Conservation (phyloP, 2,888 invertebrate species). For the Corbicula japonica region DNA sequence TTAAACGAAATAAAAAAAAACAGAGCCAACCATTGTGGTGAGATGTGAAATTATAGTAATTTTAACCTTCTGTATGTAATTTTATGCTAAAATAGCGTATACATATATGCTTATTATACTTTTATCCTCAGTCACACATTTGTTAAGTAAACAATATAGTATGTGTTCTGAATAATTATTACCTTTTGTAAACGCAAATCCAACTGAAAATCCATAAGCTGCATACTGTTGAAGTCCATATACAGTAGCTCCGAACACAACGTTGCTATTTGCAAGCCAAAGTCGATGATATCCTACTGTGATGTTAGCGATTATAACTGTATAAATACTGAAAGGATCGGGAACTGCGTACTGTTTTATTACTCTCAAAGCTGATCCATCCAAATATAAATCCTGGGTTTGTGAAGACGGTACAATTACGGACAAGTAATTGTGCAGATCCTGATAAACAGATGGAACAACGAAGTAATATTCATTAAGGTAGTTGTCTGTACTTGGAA, state of each 20-base stretch:
- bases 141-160: too few relatives aligned
- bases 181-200: background rate
- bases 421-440: background rate
- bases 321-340: background rate
- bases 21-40: too few relatives aligned
- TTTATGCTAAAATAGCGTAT: too few relatives aligned
- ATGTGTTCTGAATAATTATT: too few relatives aligned
- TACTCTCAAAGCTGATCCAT: background rate
- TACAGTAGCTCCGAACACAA: conserved; percentile 7
- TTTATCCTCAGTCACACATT: too few relatives aligned
- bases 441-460: background rate
- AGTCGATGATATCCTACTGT: conserved; percentile 3
- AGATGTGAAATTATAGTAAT: too few relatives aligned
- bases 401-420: background rate
- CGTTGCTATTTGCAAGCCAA: background rate
- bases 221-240: background rate
- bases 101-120: too few relatives aligned
- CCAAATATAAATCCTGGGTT: background rate
- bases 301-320: background rate
- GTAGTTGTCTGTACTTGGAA: conserved; percentile 7
- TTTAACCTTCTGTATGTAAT: too few relatives aligned
- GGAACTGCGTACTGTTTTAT: background rate
- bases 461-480: conserved; percentile 5
- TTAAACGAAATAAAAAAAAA: too few relatives aligned
- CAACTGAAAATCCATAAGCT: conserved; percentile 8